Base-by-base conservation (phyloP, 2,888 invertebrate genomes). In the Noctua janthina region DNA sequence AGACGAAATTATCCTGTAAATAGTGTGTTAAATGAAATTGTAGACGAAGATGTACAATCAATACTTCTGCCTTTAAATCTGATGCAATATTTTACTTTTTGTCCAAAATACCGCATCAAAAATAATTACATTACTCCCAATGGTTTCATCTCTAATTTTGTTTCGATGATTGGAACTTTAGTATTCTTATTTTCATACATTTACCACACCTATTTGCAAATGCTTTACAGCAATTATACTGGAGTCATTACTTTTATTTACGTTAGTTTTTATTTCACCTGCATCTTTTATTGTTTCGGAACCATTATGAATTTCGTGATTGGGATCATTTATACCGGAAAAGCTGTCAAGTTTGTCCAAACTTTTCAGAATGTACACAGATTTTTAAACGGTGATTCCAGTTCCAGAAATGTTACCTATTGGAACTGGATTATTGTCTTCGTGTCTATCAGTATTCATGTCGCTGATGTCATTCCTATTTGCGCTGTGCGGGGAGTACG, bases 21-120 rank as follows among this genome's bases (percentile, higher is more conserved):
- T 54, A 23, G 64, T n/a, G 29, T 82, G 35, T 35, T 78, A 4
- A 69, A 76, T n/a, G 80, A 86, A 66, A 49, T 20, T 1, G 35
- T 90, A 0, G 88, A 87, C 29, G 15, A 85, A 78, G 84, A 88
- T 46, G 68, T 88, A 11, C 86, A 86, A 66, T 74, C 68, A 11
- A 79, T 89, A 49, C 66, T 90, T 8, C 13, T 51, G 5, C 88
- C 90, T n/a, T 66, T 90, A 11, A 78, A 86, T 43, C n/a, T 86
- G 3, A 67, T 86, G 49, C 86, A 88, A 49, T n/a, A n/a, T 39
- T 8, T 86, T 13, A 46, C 72, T 1, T 81, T 87, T 0, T 39
- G 17, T 56, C 79, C 83, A 0, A 89, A 87, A 75, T 90, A 84
- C 46, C 59, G n/a, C 23, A 85, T 90, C 20, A 76, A 66, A 20